Evolutionary conservation across 2,113 vertebrate genomes (phyloP), one percentile per base, ranked within the genome.

Genomic region (Dolichotis patagonum): DNA sequence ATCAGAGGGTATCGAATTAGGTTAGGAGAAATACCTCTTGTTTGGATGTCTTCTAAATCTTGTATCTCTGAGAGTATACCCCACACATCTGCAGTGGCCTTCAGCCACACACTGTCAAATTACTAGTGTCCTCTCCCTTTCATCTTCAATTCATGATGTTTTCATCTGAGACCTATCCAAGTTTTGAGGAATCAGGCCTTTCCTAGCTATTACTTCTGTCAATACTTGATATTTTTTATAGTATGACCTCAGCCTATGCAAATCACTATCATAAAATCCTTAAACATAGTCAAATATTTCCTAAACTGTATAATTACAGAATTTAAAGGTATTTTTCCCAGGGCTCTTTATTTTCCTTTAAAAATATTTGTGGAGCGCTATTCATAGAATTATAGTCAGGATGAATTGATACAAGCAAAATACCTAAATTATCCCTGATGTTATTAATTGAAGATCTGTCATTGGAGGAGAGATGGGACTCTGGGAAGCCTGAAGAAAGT

Each of bases 291-390:
- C 30, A 85, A 19, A n/a, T 87, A n/a, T 49, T 90, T 81, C 81
- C 43, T 71, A 80, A 75, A 81, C 16, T 52, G 3, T 28, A 71
- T n/a, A 95, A 14, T 56, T 89, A 13, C 5, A 63, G 67, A 85
- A 75, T 75, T 46, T 92, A 54, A 75, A 63, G 43, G 24, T 63
- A 52, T 32, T 32, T 7, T 60, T 3, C 32, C 65, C 26, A 58
- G 56, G 9, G 20, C 8, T 63, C 90, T 94, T 90, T 60, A 43
- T 87, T n/a, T 56, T 65, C 6, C 11, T 30, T 91, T 89, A 77
- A 94, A 94, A 83, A 78, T 85, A 69, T 92, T 85, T 62, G 24
- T 87, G 43, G 16, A n/a, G 13, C 24, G 84, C 49, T 77, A 73
- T 35, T 71, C 80, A 67, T 35, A n/a, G 4, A n/a, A n/a, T n/a